Percentiles rank a stretch among this genome's conserved stretches.
phyloP scores from a whole-genome alignment of 2,113 vertebrate species.

The Chloropsis cyanopogon region DNA sequence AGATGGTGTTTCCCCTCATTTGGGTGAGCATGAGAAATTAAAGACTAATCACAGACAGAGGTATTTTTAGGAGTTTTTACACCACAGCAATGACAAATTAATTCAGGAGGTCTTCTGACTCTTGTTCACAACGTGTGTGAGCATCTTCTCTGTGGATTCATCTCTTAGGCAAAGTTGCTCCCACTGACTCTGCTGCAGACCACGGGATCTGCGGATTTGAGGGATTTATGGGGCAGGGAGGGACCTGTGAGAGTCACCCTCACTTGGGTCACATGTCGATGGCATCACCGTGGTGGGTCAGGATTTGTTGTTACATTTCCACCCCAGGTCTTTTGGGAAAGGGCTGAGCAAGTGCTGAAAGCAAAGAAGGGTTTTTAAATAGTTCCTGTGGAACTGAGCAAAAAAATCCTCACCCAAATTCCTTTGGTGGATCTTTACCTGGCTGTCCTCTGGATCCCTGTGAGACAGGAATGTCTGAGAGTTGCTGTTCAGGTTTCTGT shows the following conservation, averaged over 20 bases:
- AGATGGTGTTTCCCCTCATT: not conserved
- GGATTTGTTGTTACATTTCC: not conserved
- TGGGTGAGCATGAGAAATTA: slow-evolving; percentile 42
- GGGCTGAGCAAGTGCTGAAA: not conserved
- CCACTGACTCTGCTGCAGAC: not conserved
- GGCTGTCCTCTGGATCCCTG: not conserved
- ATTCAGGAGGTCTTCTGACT: not conserved
- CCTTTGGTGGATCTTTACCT: not conserved
- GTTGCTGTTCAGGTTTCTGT: not conserved
- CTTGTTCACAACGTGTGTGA: not conserved
- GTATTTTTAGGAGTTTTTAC: not conserved
- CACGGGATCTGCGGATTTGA: not conserved
- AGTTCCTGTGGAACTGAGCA: not conserved
- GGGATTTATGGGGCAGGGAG: not conserved
- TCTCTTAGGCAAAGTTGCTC: not conserved
- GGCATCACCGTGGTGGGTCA: not conserved
- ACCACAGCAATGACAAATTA: not conserved
- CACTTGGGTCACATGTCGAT: not conserved
- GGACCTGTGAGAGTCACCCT: not conserved
- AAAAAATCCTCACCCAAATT: not conserved
- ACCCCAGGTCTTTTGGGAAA: not conserved
- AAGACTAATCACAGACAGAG: not conserved
- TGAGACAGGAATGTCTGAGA: not conserved
- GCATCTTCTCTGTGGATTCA: not conserved
- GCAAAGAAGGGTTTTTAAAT: not conserved